Base-by-base conservation (phyloP, 2,888 invertebrate genomes). In the Petrophora chlorosata region DNA sequence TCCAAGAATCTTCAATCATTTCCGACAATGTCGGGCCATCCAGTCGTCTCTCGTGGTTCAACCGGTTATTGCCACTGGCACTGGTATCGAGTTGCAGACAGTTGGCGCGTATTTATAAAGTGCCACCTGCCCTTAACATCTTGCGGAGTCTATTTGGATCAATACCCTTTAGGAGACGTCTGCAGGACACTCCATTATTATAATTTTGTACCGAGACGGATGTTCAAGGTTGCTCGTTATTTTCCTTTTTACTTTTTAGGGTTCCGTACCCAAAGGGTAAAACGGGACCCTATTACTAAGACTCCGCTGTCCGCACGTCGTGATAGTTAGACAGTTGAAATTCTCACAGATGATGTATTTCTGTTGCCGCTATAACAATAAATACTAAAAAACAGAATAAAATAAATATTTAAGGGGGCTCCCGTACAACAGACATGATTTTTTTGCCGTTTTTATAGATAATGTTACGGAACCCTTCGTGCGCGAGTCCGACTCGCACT, bases 111-210 rank as follows among this genome's bases (percentile, higher is more conserved):
- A 32, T 41, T 41, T 41, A 28, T 42, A 33, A 41, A 36, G 29
- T 22, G 23, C 34, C 36, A 44, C 36, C 44, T 44, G 36, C 35
- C 30, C 36, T 22, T 19, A 30, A 23, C 44, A 43, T 44, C 30
- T 29, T 36, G 44, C 34, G 19, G 3, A 16, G 9, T 25, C 15
- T 32, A 30, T 44, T 36, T 44, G 29, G 28, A 22, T 28, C 34
- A 35, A 22, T 40, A 35, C 23, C 35, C 35, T 23, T 30, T 29
- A 16, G 7, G 9, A 17, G 22, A 25, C 19, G 30, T 22, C 41
- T 32, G 23, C 13, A 23, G 26, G 12, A 39, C 38, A 17, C 5
- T 9, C 16, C 9, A 32, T 17, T 16, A 32, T 32, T 32, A 16
- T 16, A 32, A 32, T 32, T 32, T 32, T 16, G 16, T 32, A 5